phyloP scores from a whole-genome alignment of 2,797 vertebrate species.

The Propithecus perrieri region DNA sequence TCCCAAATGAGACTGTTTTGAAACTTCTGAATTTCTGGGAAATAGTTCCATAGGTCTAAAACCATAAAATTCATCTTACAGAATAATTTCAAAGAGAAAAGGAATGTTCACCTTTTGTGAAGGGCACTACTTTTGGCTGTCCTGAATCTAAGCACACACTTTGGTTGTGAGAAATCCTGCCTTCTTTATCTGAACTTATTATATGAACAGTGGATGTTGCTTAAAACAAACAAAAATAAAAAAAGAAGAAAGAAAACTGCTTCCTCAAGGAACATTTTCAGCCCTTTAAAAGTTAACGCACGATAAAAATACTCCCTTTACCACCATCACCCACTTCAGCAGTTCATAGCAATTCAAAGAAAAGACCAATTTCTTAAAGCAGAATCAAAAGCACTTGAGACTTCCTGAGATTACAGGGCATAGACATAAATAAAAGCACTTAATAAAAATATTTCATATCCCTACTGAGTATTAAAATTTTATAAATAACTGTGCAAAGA shows the following conservation, averaged over 20 bases:
- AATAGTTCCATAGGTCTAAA: not conserved
- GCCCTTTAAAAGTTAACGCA: conserved; percentile 65
- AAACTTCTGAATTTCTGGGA: not conserved
- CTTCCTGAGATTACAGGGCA: conserved; percentile 41
- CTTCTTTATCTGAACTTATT: not conserved
- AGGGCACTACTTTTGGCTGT: not conserved
- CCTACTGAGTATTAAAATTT: conserved; percentile 22
- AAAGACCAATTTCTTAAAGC: conserved; percentile 47
- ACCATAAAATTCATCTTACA: not conserved
- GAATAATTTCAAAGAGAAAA: conserved; percentile 40
- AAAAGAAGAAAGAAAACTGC: not conserved
- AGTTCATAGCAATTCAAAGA: conserved; percentile 59
- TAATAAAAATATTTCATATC: conserved; percentile 41
- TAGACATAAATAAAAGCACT: conserved; percentile 55
- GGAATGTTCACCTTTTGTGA: not conserved
- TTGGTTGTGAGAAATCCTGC: not conserved
- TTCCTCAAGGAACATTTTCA: conserved; percentile 30
- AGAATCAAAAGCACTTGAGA: conserved; percentile 51
- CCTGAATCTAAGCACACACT: not conserved
- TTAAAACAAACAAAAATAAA: conserved; percentile 19
- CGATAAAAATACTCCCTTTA: conserved; percentile 57
- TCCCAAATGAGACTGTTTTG: not conserved
- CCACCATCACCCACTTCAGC: not conserved
- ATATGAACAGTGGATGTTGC: not conserved
- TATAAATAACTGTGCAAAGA: conserved; percentile 54